Conservation (phyloP, 2,113 vertebrate species). For the Solenodon paradoxus region DNA sequence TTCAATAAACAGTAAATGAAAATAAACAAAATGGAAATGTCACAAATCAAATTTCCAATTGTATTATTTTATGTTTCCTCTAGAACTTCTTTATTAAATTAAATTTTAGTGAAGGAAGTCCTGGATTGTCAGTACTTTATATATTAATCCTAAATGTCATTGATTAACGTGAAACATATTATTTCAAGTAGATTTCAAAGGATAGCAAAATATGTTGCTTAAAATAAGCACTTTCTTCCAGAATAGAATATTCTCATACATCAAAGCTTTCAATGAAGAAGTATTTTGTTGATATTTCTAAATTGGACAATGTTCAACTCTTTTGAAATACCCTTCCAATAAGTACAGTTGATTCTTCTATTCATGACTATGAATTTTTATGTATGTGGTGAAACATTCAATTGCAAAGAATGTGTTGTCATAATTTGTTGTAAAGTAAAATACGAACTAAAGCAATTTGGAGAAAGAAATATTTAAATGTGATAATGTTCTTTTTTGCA, state of each 20-base stretch:
- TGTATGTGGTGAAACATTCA: background rate
- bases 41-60: background rate
- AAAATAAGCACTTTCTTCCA: background rate
- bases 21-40: background rate
- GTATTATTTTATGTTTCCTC: background rate
- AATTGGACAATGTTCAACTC: background rate
- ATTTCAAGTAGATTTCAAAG: background rate
- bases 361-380: background rate
- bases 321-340: background rate
- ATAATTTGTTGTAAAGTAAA: constrained; percentile 1
- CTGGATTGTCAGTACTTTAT: background rate
- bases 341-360: background rate
- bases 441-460: background rate
- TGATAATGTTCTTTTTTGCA: background rate
- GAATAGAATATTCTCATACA: background rate
- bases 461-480: background rate
- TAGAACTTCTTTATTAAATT: background rate
- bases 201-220: background rate
- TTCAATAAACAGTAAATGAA: background rate
- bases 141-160: background rate
- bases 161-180: background rate
- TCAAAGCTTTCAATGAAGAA: background rate
- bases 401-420: background rate
- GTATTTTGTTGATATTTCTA: background rate
- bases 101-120: background rate